Evolutionary conservation across 2,888 invertebrate species (phyloP).

Genomic region (Blera fallax): DNA sequence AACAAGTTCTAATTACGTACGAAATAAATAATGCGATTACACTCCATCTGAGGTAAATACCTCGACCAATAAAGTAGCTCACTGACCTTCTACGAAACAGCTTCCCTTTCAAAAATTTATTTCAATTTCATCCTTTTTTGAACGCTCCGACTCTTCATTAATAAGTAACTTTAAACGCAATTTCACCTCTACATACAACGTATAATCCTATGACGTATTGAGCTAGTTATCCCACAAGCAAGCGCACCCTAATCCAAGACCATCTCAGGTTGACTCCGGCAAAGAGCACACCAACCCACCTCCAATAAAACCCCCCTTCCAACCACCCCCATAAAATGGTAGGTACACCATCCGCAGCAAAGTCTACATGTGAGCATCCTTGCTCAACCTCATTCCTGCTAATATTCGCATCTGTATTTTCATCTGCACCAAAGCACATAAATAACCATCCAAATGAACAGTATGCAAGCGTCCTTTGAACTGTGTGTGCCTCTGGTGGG

Average conservation of each 20-base stretch:
- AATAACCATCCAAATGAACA: conserved; percentile 52
- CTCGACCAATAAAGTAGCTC: too few relatives aligned
- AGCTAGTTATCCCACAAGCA: not conserved
- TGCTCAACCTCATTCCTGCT: conserved; percentile 17
- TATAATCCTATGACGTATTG: conserved; percentile 3
- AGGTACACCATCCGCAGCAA: conserved; percentile 6
- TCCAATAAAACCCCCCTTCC: not conserved
- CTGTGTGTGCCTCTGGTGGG: conserved; percentile 9
- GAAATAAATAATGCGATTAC: too few relatives aligned
- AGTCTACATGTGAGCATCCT: not conserved
- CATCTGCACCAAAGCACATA: conserved; percentile 56
- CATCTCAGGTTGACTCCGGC: not conserved
- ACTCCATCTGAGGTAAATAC: too few relatives aligned
- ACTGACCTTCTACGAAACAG: too few relatives aligned
- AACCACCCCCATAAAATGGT: not conserved
- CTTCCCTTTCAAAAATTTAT: too few relatives aligned
- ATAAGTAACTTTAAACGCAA: not conserved
- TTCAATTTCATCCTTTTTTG: too few relatives aligned
- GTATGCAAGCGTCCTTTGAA: conserved; percentile 11
- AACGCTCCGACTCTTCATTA: too few relatives aligned
- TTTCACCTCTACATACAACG: not conserved
- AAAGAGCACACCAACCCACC: not conserved
- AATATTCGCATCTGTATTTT: conserved; percentile 59
- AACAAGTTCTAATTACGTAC: too few relatives aligned
- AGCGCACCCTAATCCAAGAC: conserved; percentile 6